Evolutionary conservation across 2,797 vertebrate genomes (phyloP), one percentile per base, ranked within the genome.

Genomic region (Falco columbarius): DNA sequence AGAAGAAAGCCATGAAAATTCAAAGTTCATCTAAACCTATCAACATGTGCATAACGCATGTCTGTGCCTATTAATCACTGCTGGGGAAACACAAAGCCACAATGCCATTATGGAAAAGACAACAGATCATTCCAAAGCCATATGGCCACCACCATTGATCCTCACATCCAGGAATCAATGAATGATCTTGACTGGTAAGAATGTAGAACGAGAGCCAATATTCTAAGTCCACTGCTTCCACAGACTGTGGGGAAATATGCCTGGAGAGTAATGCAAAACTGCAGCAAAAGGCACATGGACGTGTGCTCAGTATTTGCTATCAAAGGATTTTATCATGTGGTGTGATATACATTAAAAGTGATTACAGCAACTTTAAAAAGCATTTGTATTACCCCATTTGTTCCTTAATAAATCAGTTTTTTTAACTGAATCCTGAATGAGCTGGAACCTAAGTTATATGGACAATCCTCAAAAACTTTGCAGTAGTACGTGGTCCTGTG

Each of bases 11-110:
- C 61, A 93, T 89, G 88, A 81, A 95, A 95, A 95, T 91, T 92
- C 93, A 76, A 87, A 96, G 90, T 94, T 95, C 79, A 47, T 95
- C 90, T 94, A 93, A 95, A 94, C 84, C 97, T 91, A 93, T 93
- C 96, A 94, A 91, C 97, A 97, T 97, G 93, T 97, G 97, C 96
- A 70, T 76, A 96, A 89, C 52, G 96, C 93, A 97, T 97, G 94
- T 94, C 95, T 90, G 61, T 89, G 87, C 49, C 96, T 96, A 97
- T 97, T 96, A 96, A 97, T 97, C 96, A 96, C 87, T 97, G 87
- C 85, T 97, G 93, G 92, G 81, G 87, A 96, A 96, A 94, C 87
- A 81, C 79, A 95, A 93, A 97, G 87, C 91, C 94, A 90, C 94
- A 96, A 36, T 72, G 76, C 85, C 96, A 97, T 96, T 97, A 90